Evolutionary conservation across 2,797 vertebrate species (phyloP).

Genomic region (Squalus acanthias): DNA sequence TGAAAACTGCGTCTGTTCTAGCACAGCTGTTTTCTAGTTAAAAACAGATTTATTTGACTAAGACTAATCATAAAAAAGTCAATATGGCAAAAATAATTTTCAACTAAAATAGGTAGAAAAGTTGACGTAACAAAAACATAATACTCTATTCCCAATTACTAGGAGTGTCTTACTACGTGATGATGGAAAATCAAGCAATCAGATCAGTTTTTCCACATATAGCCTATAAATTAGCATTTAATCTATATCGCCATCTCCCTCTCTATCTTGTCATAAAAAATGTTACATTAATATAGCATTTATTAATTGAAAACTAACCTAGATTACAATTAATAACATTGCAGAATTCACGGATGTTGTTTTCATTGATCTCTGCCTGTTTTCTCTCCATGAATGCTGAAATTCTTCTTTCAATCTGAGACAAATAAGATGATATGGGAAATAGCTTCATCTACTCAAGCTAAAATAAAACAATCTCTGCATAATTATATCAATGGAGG

Average conservation of each 20-base stretch:
- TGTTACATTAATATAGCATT: background rate
- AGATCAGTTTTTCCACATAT: background rate
- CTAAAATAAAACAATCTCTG: conserved; percentile 40
- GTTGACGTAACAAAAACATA: background rate
- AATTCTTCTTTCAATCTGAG: conserved; percentile 95
- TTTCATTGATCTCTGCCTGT: conserved; percentile 99
- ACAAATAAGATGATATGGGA: conserved; percentile 36
- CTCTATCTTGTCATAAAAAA: background rate
- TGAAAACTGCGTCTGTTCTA: conserved; percentile 94
- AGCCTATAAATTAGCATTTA: background rate
- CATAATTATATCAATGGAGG: conserved; percentile 28
- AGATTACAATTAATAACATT: conserved; percentile 99
- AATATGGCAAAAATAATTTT: background rate
- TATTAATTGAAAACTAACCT: conserved; percentile 66
- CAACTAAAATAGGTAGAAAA: background rate
- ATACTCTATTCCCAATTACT: background rate
- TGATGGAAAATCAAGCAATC: background rate
- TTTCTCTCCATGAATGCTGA: conserved; percentile 99
- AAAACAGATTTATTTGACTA: conserved; percentile 41
- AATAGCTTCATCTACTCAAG: background rate
- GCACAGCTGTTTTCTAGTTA: conserved; percentile 92
- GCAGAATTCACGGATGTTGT: conserved; percentile 99
- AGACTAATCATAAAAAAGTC: background rate
- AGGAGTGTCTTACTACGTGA: background rate
- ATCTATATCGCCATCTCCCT: background rate